Base-by-base conservation (phyloP, 2,888 invertebrate genomes). In the Keiferia lycopersicella region DNA sequence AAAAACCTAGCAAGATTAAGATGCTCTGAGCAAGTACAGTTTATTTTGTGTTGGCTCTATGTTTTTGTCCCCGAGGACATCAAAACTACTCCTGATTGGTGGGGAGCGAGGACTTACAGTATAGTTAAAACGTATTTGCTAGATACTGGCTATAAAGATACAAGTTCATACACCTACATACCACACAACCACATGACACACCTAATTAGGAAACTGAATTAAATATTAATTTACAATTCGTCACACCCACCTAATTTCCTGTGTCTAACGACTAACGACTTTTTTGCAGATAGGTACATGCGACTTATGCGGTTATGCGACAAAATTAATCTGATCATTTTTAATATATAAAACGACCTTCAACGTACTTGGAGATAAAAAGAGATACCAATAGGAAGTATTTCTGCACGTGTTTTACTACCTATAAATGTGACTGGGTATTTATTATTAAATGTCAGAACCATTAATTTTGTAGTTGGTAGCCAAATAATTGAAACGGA, bases 351-450 rank as follows among this genome's bases (percentile, higher is more conserved):
- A 11, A 22, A 18, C 57, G 70, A 63, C 70, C 70, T 70, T 70
- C 70, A 60, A 53, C 58, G 65, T 65, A 65, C 66, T 66, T 68
- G 68, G 68, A 65, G 57, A 70, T 67, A 70, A 65, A 39, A 75
- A 84, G 77, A 77, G 80, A 83, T 48, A 71, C 69, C 68, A 57
- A 73, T 77, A 84, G 86, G 86, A 85, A 87, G 72, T 74, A 22
- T 26, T 18, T 16, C 16, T 70, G 78, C 75, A 74, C 73, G 73
- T 71, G 69, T 69, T 66, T 70, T 69, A 64, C 68, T 68, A 63
- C 51, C 64, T 67, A 64, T 60, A 63, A 22, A 18, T 57, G 57
- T 57, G 34, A 57, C 34, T 10, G n/a, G 26, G 34, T 57, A 34
- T 1, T 6, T 57, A 34, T 53, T 51, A 22, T 53, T 53, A 22